Conservation (phyloP, 2,888 invertebrate species). For the Eupithecia subfuscata region DNA sequence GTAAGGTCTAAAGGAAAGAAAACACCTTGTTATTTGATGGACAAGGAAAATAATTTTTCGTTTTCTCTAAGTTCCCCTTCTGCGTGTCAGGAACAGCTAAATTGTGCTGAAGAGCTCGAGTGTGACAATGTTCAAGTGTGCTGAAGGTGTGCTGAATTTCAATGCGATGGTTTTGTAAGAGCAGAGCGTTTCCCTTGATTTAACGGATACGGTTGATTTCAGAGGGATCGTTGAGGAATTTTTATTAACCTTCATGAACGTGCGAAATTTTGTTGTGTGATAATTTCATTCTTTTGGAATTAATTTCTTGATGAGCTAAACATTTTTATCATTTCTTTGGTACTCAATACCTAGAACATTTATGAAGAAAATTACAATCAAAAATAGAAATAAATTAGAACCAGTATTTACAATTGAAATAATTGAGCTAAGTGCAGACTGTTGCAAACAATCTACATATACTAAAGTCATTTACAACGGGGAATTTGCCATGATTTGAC, state of each 20-base stretch:
- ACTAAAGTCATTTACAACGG: too few relatives aligned
- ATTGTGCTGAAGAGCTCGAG: constrained; percentile 4
- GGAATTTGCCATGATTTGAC: too few relatives aligned
- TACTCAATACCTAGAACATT: background rate
- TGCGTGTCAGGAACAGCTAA: background rate
- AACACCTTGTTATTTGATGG: background rate
- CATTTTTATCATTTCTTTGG: too few relatives aligned
- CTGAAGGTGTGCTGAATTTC: constrained; percentile 9
- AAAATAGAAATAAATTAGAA: too few relatives aligned
- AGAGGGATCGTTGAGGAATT: background rate
- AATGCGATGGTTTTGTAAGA: constrained; percentile 9
- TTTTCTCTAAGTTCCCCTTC: background rate
- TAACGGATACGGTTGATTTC: background rate
- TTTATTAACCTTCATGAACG: background rate
- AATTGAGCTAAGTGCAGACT: too few relatives aligned
- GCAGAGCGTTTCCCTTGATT: background rate
- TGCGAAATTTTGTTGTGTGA: background rate
- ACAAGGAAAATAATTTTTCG: background rate
- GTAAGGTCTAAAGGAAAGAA: too few relatives aligned
- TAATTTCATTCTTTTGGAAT: background rate
- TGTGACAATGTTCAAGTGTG: constrained; percentile 12
- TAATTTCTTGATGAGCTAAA: too few relatives aligned
- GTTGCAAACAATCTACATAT: too few relatives aligned
- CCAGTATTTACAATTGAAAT: too few relatives aligned
- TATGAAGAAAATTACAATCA: too few relatives aligned